A percentile compares a stretch with the other conserved stretches of the same genome.
These are phyloP conservation scores for Erithacus rubecula DNA, from an alignment of 2,797 vertebrate species.

Conservation along the genomic window DNA sequence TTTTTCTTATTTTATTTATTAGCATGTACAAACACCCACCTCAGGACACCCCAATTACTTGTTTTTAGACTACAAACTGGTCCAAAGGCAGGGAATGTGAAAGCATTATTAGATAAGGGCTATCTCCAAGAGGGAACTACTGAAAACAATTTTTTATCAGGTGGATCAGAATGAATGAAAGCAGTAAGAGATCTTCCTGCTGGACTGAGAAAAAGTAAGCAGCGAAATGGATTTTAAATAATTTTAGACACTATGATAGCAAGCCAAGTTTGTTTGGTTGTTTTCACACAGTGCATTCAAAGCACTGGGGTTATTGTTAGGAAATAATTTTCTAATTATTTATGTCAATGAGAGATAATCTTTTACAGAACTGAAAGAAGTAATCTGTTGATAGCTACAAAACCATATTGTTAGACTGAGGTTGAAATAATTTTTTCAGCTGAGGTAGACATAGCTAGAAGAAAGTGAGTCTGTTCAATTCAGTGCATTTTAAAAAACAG, in stretches of 20 bases:
- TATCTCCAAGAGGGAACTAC: not conserved
- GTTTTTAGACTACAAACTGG: not conserved
- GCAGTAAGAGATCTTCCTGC: not conserved
- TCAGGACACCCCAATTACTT: not conserved
- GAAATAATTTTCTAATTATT: not conserved
- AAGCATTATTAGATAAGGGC: not conserved
- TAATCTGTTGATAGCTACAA: not conserved
- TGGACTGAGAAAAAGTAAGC: not conserved
- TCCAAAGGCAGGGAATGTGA: not conserved
- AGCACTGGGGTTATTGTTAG: fast-evolving
- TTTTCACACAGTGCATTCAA: not conserved
- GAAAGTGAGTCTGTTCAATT: not conserved
- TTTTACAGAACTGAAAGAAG: not conserved
- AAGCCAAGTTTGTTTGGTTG: not conserved
- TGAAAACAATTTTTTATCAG: not conserved
- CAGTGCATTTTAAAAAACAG: not conserved
- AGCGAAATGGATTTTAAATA: not conserved
- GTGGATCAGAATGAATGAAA: not conserved
- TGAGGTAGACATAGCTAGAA: not conserved
- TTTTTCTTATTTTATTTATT: not conserved
- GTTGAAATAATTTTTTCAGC: not conserved
- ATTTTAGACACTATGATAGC: not conserved
- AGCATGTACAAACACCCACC: not conserved
- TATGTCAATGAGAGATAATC: not conserved
- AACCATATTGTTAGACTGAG: not conserved